phyloP scores from a whole-genome alignment of 2,888 invertebrate species.

The Leptura quadrifasciata region DNA sequence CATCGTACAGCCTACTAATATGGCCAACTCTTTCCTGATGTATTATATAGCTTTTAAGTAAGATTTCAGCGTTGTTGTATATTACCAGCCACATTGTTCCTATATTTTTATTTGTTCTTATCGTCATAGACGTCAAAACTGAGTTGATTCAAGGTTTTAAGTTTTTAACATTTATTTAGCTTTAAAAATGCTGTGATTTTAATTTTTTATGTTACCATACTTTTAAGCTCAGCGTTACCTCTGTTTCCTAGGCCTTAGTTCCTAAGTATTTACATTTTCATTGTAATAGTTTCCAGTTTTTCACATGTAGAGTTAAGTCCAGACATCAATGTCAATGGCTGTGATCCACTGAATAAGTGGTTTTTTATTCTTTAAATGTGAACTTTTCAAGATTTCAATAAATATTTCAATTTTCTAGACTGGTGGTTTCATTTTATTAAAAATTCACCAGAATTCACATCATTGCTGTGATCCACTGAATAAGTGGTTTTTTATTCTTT shows the following conservation, averaged over 20 bases:
- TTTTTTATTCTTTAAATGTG: conserved; percentile 16
- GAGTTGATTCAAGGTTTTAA: neutral
- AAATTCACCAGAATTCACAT: no score
- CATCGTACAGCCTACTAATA: neutral
- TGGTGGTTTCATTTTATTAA: neutral
- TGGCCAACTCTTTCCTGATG: neutral
- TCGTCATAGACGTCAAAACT: no score
- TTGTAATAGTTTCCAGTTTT: neutral
- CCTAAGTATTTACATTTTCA: neutral
- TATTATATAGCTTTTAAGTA: no score
- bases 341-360: conserved; percentile 11
- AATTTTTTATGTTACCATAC: neutral
- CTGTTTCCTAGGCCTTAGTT: neutral
- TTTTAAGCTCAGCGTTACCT: neutral
- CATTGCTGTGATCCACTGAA: conserved; percentile 20
- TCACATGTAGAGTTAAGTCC: neutral
- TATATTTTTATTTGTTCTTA: no score
- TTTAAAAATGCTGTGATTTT: conserved; percentile 21
- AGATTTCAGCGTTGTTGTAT: no score
- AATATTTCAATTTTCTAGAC: neutral
- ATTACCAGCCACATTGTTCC: no score
- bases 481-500: conserved; percentile 11
- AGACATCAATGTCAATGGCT: conserved; percentile 11
- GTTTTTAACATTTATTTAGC: neutral
- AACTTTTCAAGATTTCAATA: neutral